Evolutionary conservation across 2,113 vertebrate genomes (phyloP), one percentile per base, ranked within the genome.

Genomic region (Oncorhynchus nerka): DNA sequence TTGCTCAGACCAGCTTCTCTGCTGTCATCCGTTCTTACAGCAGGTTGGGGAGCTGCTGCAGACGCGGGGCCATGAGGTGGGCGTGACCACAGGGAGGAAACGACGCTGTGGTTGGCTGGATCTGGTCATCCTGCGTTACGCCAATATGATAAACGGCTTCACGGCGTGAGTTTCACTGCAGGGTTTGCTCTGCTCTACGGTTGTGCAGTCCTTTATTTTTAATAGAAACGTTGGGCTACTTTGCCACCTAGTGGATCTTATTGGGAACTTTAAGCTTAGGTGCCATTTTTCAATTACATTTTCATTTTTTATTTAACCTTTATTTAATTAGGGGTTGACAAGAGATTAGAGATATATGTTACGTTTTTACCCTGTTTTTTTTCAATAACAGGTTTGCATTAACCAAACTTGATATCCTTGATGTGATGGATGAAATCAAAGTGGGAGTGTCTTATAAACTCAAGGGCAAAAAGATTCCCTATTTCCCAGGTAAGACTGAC

Each of bases 61-160:
- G 84, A 85, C 85, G 2, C 89, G 86, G 74, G 94, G 94, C 5
- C 88, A 88, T 20, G 94, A 95, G 83, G 74, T 95, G 0, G 95
- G 95, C 0, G 94, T 95, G 75, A 95, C 94, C 1, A 95, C 95
- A 0, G 94, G 94, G 77, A 94, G 97, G 34, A 95, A 89, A 86
- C 91, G 97, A 87, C 95, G 97, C 71, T 99, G 97, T 76, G 94
- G 94, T 22, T 95, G 94, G 94, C 87, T 95, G 82, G 94, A 95
- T 77, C 84, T 95, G 77, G 91, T 95, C 30, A 80, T 94, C 81
- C 93, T 95, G 83, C 85, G 92, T 87, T 95, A 95, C 39, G 94
- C 95, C 70, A 93, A 95, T 87, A 94, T 95, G 94, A 91, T 95
- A 85, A 95, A 95, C 0, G 94, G 94, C 70, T 95, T 95, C 77